Base-by-base conservation (phyloP, 2,113 vertebrate genomes). In the Hemiprocne comata region DNA sequence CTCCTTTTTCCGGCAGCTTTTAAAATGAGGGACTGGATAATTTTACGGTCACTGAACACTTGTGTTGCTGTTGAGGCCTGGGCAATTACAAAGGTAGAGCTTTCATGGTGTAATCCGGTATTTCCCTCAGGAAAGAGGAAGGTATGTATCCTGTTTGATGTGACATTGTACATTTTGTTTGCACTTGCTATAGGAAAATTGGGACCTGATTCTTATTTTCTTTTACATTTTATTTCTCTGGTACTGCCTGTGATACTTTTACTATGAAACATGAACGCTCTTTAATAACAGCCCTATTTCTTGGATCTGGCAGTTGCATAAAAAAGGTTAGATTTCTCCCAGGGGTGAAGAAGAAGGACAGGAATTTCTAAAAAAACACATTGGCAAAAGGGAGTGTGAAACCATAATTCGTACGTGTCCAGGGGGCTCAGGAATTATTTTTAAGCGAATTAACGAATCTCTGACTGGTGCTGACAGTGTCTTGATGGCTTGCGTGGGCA, bases 191-290 rank as follows among this genome's bases (percentile, higher is more conserved):
- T 3, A 61, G 75, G 46, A 79, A 15, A 85, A 93, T n/a, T 80
- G 87, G 48, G 79, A 64, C 16, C 36, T 61, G 79, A 86, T 80
- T 86, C 69, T 86, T 91, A 44, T 72, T 95, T 94, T 93, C 79
- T 71, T 46, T 77, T 48, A 55, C 24, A 28, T 79, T 94, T 80
- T 10, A 73, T 93, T 97, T 93, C 78, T 84, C 24, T 74, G 69
- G 15, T 93, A 44, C 60, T 1, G 3, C 60, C 60, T 29, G 2
- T 61, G 80, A 60, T 81, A 44, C 7, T 78, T 93, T 34, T 92
- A 74, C 77, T 70, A 72, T 8, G 28, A 78, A 92, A 85, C 0
- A 1, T 58, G 75, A 95, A 77, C 60, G 83, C 10, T 66, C 75
- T 85, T 66, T 90, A 55, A 15, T 66, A 66, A 46, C 31, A 83